Base-by-base conservation (phyloP, 30 jellyfish, hydroid and myxozoan species). In the Chrysaora quinquecirrha region DNA sequence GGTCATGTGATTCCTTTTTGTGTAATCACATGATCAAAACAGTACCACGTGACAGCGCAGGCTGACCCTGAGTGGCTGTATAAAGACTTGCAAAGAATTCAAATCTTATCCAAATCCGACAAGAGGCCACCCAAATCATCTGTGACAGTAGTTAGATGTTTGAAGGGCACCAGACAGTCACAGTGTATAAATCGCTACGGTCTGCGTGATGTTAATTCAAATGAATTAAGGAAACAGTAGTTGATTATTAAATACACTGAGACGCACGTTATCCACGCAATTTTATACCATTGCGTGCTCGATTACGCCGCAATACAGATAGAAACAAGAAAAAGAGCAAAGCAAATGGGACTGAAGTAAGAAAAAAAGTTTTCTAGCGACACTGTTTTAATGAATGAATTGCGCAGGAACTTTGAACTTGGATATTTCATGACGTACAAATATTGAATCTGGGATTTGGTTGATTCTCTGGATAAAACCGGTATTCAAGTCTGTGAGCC, bases 81-180 rank as follows among this genome's bases (percentile, higher is more conserved):
- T n/a, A 47, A 30, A 25, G 88, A 4, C 79, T 10, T 34, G 77
- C n/a, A 75, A 34, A 30, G 31, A 49, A 61, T 33, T 60, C 80
- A 67, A 65, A 80, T 18, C 9, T n/a, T 43, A 7, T 20, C 28
- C 24, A 60, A 46, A 64, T 46, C 67, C 81, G 90, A 65, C 67
- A 68, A 38, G 25, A 46, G 75, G 82, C 90, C 82, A 64, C 90
- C 82, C 90, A 79, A 46, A 64, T 47, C 75, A 48, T 23, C 76
- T 48, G 80, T 47, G 76, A 48, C 30, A 80, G 84, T 43, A 16
- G 12, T 43, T 43, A 43, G 58, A 43, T 9, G 58, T 66, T 80
- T 80, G 84, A 80, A 80, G 90, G 49, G 82, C 84, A 62, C 84
- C 83, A 47, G 74, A 32, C 84, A 0, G 22, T 30, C 62, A 35